Evolutionary conservation across 2,797 vertebrate genomes (phyloP), one percentile per base, ranked within the genome.

Genomic region (Malurus splendens): DNA sequence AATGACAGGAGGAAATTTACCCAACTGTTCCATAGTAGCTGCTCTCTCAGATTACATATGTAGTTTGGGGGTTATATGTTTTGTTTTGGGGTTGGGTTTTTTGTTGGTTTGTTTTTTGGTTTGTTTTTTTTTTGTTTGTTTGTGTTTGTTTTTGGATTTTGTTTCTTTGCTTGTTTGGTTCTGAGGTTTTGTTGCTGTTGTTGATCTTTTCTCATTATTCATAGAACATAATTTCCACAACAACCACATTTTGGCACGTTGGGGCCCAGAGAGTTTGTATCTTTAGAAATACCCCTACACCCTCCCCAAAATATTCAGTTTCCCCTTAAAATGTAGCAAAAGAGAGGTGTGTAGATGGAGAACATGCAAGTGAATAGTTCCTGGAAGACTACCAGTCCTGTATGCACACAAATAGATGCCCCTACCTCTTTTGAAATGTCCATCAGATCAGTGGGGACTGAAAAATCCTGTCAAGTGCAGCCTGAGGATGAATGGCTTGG

Each of bases 371-470:
- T 39, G 32, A 36, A 32, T 27, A 51, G 55, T 18, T 33, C 11
- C 3, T 68, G 27, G 47, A 59, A 76, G 41, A 12, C 13, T 14
- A 0, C 33, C 18, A 17, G 1, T 60, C 39, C 57, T 36, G 8
- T 4, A 5, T 27, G 9, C 22, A 44, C 3, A 17, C 24, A 27
- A 9, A 15, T 1, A 24, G 24, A 23, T 17, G 14, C 4, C n/a
- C 5, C 10, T 36, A 1, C 38, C 20, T 83, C 17, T 79, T 83
- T 61, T 83, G 54, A 78, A 62, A 19, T 30, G 33, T 27, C 45
- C 6, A 9, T 54, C 45, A 33, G 9, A 12, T 70, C 67, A 77
- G 22, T 14, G 24, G 52, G n/a, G 24, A 55, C 44, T 74, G 62
- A 51, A 60, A 47, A 72, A 27, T 61, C 32, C 23, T 80, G 25